These are phyloP conservation scores for Bathybates hornii DNA, from an alignment of 2,113 vertebrate genomes.

Conservation along the genomic window DNA sequence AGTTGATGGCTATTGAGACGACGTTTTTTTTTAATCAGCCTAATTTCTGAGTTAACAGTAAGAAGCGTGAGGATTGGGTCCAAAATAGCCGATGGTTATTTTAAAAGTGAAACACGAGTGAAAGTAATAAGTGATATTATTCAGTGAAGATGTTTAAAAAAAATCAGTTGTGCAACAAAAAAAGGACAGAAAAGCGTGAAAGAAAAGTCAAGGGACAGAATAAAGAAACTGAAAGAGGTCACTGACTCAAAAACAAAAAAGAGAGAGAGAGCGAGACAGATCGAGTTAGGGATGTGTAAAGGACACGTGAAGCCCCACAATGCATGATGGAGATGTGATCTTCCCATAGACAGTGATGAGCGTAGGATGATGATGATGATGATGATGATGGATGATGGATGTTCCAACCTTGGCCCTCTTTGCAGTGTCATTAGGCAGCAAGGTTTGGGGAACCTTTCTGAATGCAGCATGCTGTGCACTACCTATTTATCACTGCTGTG, in stretches of 20 bases:
- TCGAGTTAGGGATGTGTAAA: constrained; percentile 4
- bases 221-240: not conserved
- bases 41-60: not conserved
- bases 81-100: not conserved
- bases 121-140: not conserved
- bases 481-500: constrained; percentile 42
- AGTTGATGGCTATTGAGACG: not conserved
- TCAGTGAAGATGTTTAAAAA: not conserved
- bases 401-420: constrained; percentile 15
- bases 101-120: not conserved
- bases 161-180: not conserved
- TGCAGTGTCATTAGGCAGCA: constrained; percentile 49
- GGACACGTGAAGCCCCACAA: constrained; percentile 22
- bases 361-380: constrained; percentile 10
- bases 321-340: not conserved
- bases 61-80: not conserved
- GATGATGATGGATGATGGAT: constrained; percentile 38
- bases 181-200: not conserved
- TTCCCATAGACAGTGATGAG: not conserved
- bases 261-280: not conserved
- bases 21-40: not conserved
- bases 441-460: constrained; percentile 32
- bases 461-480: not conserved
- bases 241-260: not conserved
- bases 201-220: not conserved